Evolutionary conservation across 2,888 invertebrate genomes (phyloP).

Genomic region (Drosophila maculinotata): DNA sequence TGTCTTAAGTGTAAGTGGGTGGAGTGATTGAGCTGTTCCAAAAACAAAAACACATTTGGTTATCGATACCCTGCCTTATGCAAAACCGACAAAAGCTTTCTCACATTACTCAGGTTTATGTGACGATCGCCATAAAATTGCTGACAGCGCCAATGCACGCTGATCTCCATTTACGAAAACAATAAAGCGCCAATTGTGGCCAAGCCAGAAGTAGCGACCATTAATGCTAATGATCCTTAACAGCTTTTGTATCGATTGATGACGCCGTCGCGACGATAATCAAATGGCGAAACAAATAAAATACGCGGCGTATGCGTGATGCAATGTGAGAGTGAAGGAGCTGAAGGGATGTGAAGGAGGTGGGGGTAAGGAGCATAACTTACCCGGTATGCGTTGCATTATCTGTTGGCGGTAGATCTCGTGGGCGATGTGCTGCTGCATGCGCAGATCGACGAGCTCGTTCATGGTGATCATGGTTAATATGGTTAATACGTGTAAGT

Average conservation of each 20-base stretch:
- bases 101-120: conserved; percentile 71
- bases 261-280: conserved; percentile 18
- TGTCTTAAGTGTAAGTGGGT: too few relatives aligned
- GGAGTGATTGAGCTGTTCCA: conserved; percentile 21
- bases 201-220: conserved; percentile 35
- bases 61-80: conserved; percentile 27
- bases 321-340: neutral
- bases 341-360: neutral
- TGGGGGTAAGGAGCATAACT: conserved; percentile 28
- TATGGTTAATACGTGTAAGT: conserved; percentile 11
- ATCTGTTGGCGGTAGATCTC: conserved; percentile 84
- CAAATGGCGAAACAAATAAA: conserved; percentile 28
- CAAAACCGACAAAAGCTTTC: conserved; percentile 49
- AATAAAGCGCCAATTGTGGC: conserved; percentile 33
- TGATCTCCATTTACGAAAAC: conserved; percentile 28
- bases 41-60: conserved; percentile 22
- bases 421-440: conserved; percentile 84
- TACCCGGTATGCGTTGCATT: conserved; percentile 84
- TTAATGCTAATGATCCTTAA: conserved; percentile 66
- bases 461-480: conserved; percentile 82
- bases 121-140: conserved; percentile 40
- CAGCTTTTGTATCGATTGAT: conserved; percentile 33
- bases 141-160: conserved; percentile 39
- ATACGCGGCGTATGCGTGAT: conserved; percentile 50
- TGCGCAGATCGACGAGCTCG: conserved; percentile 83